Base-by-base conservation (phyloP, 2,113 vertebrate species). In the Sprattus sprattus region DNA sequence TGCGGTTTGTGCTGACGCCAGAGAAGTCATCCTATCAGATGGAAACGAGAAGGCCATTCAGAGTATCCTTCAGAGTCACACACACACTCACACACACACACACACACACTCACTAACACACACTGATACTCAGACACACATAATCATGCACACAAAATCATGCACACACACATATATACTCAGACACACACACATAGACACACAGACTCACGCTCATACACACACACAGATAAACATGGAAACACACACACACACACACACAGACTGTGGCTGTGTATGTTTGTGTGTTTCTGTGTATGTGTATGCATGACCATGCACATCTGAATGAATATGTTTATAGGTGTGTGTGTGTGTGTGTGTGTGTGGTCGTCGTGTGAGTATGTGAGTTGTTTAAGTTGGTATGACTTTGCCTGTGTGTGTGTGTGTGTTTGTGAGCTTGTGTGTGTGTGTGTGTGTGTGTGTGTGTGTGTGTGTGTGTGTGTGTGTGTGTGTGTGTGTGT, bases 41-140 rank as follows among this genome's bases (percentile, higher is more conserved):
- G 98, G 98, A 95, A 99, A 99, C 95, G 97, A 99, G 96, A 99
- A 97, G 97, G 98, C 98, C 94, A 97, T 99, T 97, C 97, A 97
- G 95, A 99, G 98, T 99, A 99, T 99, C 98, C 97, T 99, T 96
- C 94, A 92, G 15, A n/a, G 89, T 88, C 82, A 85, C 88, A 86
- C 75, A 83, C 67, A 84, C 81, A 54, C 52, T 18, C 52, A 54
- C 52, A 54, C 52, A 54, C 52, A 18, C 52, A 54, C 52, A 54
- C 52, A 54, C 52, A 54, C 52, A 54, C 52, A 54, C 46, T 47
- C 50, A 13, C 52, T 18, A 0, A 54, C 4, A 18, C 15, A 54
- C 52, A 71, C 83, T 3, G 32, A 25, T 39, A 13, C 83, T n/a
- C 18, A 9, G 45, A 22, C 81, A 86, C 88, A 86, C 88, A 91